phyloP scores from a whole-genome alignment of 2,888 invertebrate species.

The Achlya flavicornis region DNA sequence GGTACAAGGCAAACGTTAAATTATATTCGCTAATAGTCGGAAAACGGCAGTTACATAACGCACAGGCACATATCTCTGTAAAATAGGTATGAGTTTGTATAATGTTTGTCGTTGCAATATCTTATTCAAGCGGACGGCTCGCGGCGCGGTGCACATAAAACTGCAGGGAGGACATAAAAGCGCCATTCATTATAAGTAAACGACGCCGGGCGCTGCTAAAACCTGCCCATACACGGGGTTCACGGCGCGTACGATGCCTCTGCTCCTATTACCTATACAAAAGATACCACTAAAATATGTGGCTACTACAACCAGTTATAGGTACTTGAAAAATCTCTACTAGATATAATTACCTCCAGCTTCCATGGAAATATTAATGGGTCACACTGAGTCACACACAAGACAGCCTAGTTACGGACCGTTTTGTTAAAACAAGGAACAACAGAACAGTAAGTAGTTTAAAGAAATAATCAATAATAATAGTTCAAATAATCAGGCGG shows the following conservation, averaged over 20 bases:
- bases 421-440: too few relatives aligned
- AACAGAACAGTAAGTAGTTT: too few relatives aligned
- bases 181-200: conserved; percentile 13
- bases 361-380: too few relatives aligned
- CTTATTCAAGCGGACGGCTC: conserved; percentile 11
- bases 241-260: conserved; percentile 13
- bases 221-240: conserved; percentile 10
- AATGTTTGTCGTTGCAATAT: conserved; percentile 8
- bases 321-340: too few relatives aligned
- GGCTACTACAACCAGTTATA: too few relatives aligned
- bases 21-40: neutral
- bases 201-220: conserved; percentile 13
- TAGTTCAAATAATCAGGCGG: too few relatives aligned
- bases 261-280: too few relatives aligned
- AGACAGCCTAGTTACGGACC: too few relatives aligned
- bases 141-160: conserved; percentile 12
- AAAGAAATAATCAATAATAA: too few relatives aligned
- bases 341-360: too few relatives aligned
- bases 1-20: too few relatives aligned
- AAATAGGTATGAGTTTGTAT: neutral
- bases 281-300: neutral
- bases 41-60: neutral
- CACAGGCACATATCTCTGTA: neutral
- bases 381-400: too few relatives aligned
- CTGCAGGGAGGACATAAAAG: conserved; percentile 14